These are phyloP conservation scores for Thryonomys swinderianus DNA, from an alignment of 2,113 vertebrate species.

Conservation along the genomic window DNA sequence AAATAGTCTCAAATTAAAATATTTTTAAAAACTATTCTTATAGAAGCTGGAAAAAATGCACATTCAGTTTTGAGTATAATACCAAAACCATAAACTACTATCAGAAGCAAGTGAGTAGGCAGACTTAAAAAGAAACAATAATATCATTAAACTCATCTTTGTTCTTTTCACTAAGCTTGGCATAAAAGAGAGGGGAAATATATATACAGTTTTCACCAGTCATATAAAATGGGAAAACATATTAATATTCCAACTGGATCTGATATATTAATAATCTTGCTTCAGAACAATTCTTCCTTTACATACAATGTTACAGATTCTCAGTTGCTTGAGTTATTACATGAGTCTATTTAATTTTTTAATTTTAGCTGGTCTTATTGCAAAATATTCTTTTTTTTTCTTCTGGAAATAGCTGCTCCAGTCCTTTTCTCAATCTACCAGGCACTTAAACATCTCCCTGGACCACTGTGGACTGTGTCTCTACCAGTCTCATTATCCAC, in stretches of 20 bases:
- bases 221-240: neutral
- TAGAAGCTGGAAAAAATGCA: neutral
- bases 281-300: neutral
- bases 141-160: neutral
- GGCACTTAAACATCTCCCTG: neutral
- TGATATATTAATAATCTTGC: neutral
- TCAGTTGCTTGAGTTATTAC: neutral
- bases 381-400: neutral
- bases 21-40: neutral
- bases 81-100: neutral
- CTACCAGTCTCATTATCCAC: neutral
- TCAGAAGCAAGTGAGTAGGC: slow-evolving; percentile 8
- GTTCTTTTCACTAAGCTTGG: neutral
- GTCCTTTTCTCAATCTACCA: neutral
- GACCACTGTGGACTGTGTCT: neutral
- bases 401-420: neutral
- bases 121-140: neutral
- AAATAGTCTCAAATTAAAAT: slow-evolving; percentile 40
- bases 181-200: neutral
- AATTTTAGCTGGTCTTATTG: neutral
- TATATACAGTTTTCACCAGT: neutral
- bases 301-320: neutral
- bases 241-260: slow-evolving; percentile 1
- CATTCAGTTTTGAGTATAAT: neutral
- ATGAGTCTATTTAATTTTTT: neutral